Evolutionary conservation across 1,140 invertebrate species (phyloP), one percentile per base, ranked within the genome.

Genomic region (Microplitis mediator): DNA sequence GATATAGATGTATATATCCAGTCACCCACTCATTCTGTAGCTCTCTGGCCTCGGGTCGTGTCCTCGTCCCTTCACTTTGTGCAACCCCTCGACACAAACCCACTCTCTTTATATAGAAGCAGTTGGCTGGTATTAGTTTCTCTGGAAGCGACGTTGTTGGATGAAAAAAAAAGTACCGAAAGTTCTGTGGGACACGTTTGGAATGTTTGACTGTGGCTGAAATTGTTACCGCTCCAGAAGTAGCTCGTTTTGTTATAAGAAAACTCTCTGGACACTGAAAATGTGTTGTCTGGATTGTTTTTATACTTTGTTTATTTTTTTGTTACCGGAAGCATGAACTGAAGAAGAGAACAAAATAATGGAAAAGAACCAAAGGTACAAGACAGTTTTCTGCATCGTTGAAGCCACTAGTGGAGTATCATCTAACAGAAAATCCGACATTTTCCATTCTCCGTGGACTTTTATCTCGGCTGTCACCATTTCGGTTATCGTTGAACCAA

Each of bases 401-500:
- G 56, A 31, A 31, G 8, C 56, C 16, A 54, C 51, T 4, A 54
- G 9, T 4, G 13, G 8, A 23, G 23, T 23, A 45, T 45, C 39
- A 23, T 31, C 50, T 32, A 35, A 4, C n/a, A 14, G 5, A 23
- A 39, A 65, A 65, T 65, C 45, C 31, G 16, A 23, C 35, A 35
- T 4, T 65, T 36, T 65, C 63, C 63, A 31, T 36, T 65, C 63
- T 65, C 63, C 8, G 8, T 16, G 34, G 39, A 51, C 63, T 65
- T 65, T 45, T 65, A 65, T 65, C 39, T 52, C 32, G 51, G 45
- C 61, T 54, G 61, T 71, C 69, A 35, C 45, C 34, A 32, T 65
- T 56, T 62, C 34, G 16, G 36, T 65, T 45, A 65, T 65, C 45
- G 45, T 39, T 45, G 9, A 62, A 4, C 45, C 45, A 4, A 34